phyloP scores from a whole-genome alignment of 2,797 vertebrate species.

The Lepus townsendii region DNA sequence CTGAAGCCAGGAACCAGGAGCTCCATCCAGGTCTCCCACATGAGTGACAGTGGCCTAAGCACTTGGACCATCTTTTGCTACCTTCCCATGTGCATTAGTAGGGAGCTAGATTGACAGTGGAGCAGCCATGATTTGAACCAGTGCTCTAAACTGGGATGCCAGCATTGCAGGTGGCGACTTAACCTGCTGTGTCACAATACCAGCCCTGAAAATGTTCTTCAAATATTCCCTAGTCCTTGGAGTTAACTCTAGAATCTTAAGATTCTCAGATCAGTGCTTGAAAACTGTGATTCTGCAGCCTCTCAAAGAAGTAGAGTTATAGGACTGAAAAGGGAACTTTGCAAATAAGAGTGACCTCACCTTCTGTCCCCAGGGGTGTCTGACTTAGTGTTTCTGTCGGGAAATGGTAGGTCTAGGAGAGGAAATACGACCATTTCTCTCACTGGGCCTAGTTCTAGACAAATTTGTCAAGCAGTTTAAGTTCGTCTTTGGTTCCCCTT shows the following conservation, averaged over 20 bases:
- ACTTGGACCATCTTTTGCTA: no score
- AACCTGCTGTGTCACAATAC: no score
- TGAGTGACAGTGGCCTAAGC: no score
- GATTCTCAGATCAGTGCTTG: neutral
- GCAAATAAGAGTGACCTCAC: neutral
- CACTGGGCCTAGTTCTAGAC: neutral
- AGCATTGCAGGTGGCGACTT: no score
- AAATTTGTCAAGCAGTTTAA: slow-evolving; percentile 12
- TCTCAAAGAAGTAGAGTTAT: slow-evolving; percentile 13
- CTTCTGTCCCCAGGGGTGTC: neutral
- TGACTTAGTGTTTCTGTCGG: neutral
- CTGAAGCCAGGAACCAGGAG: no score
- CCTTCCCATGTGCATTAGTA: no score
- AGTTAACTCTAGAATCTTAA: slow-evolving; percentile 34
- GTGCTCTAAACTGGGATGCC: no score
- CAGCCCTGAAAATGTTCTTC: neutral
- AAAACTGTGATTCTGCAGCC: neutral
- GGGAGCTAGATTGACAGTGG: no score
- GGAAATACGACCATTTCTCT: slow-evolving; percentile 9
- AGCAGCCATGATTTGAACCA: no score
- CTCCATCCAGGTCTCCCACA: no score
- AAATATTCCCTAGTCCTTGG: neutral
- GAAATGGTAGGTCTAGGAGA: neutral
- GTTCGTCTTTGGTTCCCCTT: slow-evolving; percentile 45
- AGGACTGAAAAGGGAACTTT: slow-evolving; percentile 6